These are phyloP conservation scores for Chloroceryle aenea DNA, from an alignment of 2,113 vertebrate genomes.

Conservation along the genomic window DNA sequence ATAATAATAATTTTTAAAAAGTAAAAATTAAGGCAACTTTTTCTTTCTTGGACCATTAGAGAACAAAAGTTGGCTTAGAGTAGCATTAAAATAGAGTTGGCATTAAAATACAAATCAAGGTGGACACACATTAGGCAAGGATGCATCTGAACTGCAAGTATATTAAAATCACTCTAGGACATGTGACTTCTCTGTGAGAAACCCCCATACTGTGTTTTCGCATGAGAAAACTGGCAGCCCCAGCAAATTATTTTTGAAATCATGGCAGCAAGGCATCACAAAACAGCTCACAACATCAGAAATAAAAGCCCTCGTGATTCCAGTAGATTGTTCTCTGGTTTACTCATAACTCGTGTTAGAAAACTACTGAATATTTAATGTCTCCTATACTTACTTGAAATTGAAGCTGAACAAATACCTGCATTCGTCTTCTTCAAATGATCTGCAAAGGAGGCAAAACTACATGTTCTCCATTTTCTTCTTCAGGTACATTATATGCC, in stretches of 20 bases:
- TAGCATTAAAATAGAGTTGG: too few relatives aligned
- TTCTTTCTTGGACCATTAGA: too few relatives aligned
- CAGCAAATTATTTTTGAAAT: neutral
- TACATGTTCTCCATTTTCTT: neutral
- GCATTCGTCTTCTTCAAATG: neutral
- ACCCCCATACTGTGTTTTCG: neutral
- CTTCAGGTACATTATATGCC: neutral
- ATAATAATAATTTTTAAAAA: too few relatives aligned
- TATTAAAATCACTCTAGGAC: neutral
- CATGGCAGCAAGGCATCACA: neutral
- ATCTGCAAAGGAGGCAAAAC: neutral
- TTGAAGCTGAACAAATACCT: neutral
- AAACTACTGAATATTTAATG: neutral
- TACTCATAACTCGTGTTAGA: neutral
- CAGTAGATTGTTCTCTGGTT: neutral
- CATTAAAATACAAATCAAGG: neutral
- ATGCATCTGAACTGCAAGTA: accelerated
- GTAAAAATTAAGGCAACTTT: neutral
- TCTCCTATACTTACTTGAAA: neutral
- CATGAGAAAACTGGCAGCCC: neutral
- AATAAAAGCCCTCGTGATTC: neutral
- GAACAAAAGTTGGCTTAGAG: neutral
- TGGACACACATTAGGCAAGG: accelerated
- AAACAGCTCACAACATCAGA: neutral
- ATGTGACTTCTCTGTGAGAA: neutral